Percentiles rank a stretch among this genome's conserved stretches.
Conservation (phyloP, 2,113 vertebrate species). For the Callithrix jacchus region DNA sequence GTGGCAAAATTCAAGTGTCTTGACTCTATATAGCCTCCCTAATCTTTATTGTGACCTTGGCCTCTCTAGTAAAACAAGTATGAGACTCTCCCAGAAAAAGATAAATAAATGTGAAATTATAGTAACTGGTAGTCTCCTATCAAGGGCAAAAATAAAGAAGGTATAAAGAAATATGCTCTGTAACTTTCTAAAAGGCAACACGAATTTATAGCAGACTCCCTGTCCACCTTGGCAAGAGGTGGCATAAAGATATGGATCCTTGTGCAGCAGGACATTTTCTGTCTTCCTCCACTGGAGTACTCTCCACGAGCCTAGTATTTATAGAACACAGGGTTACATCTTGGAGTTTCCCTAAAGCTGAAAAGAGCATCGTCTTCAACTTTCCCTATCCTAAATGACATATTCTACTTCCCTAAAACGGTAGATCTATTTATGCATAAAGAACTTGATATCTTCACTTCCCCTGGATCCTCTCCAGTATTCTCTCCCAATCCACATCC, state of each 20-base stretch:
- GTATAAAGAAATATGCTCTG: not conserved
- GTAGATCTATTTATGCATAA: not conserved
- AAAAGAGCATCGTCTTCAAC: not conserved
- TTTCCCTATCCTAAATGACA: not conserved
- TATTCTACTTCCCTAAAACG: not conserved
- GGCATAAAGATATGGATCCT: not conserved
- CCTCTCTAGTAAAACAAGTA: not conserved
- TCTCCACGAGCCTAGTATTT: not conserved
- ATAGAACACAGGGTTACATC: not conserved
- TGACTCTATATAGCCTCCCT: not conserved
- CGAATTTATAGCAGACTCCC: not conserved
- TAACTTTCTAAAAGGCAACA: not conserved
- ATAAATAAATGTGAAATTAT: not conserved
- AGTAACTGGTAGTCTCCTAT: not conserved
- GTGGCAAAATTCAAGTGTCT: not conserved
- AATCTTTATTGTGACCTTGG: not conserved
- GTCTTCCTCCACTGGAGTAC: not conserved
- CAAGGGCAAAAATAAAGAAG: not conserved
- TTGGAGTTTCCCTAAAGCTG: constrained; percentile 26
- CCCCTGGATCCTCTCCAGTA: not conserved
- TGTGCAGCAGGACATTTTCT: not conserved
- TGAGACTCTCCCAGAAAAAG: not conserved
- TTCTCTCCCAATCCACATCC: not conserved
- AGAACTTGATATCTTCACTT: constrained; percentile 19
- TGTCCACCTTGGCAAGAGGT: not conserved